These are phyloP conservation scores for Galeopsomyia nigrocyanea DNA, from an alignment of 2,888 invertebrate species.

Conservation along the genomic window DNA sequence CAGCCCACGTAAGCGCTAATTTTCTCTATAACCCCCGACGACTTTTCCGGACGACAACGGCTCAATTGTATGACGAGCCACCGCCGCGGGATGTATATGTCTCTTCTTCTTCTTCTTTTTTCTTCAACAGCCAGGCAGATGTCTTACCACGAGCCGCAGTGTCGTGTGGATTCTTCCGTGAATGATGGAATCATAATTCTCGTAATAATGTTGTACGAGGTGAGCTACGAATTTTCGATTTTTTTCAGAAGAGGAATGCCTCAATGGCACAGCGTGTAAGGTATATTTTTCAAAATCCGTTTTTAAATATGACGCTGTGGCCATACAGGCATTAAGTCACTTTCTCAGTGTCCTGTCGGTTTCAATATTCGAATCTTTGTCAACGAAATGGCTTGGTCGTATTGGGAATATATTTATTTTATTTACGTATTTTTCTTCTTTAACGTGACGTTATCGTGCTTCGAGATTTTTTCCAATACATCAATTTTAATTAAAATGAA, in stretches of 20 bases:
- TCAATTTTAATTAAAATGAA: too few species aligned
- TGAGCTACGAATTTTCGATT: constrained; percentile 34
- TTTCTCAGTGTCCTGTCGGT: too few species aligned
- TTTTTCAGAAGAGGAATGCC: not conserved
- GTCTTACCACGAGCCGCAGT: not conserved
- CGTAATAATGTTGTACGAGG: constrained; percentile 42
- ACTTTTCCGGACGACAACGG: constrained; percentile 13
- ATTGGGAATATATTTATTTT: too few species aligned
- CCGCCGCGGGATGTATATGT: constrained; percentile 23
- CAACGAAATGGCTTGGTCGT: too few species aligned
- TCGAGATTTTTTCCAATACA: too few species aligned
- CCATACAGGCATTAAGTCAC: too few species aligned
- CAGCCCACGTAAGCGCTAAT: constrained; percentile 19
- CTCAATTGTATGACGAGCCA: constrained; percentile 15
- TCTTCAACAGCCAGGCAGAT: constrained; percentile 29
- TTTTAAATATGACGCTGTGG: too few species aligned
- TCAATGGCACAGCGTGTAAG: constrained; percentile 1
- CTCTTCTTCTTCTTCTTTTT: constrained; percentile 10
- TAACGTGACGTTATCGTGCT: too few species aligned
- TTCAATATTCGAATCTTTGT: too few species aligned
- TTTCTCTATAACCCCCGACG: constrained; percentile 15
- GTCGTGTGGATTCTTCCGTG: constrained; percentile 1
- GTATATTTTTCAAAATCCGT: too few species aligned
- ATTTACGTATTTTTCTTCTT: too few species aligned
- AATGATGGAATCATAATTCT: constrained; percentile 35